Percentiles rank a stretch among this genome's conserved stretches.
phyloP scores from a whole-genome alignment of 2,797 vertebrate genomes.

The Channa striata region DNA sequence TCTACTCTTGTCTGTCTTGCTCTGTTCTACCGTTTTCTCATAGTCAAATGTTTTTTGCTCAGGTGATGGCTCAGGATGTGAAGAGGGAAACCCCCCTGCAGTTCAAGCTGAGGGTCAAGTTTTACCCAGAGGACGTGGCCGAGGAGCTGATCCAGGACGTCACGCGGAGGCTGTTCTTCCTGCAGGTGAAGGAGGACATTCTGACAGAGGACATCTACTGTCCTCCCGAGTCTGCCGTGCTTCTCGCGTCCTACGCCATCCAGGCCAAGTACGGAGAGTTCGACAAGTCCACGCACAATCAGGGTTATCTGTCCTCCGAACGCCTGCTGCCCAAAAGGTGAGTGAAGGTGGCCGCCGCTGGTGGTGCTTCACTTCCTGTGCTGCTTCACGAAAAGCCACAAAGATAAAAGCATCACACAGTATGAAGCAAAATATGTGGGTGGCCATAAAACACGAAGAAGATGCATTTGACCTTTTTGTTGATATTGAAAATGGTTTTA shows the following conservation, averaged over 20 bases:
- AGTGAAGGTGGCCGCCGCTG: slow-evolving; percentile 27
- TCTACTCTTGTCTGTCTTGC: too few species aligned
- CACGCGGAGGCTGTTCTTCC: slow-evolving; percentile 95
- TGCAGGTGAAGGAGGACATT: slow-evolving; percentile 93
- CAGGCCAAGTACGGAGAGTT: slow-evolving; percentile 95
- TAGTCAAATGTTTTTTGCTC: neutral
- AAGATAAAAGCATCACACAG: too few species aligned
- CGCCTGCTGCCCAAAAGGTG: slow-evolving; percentile 93
- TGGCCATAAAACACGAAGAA: neutral
- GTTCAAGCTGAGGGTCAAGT: slow-evolving; percentile 94
- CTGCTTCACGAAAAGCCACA: too few species aligned
- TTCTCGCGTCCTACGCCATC: slow-evolving; percentile 95
- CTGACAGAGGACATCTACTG: slow-evolving; percentile 93
- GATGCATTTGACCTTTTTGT: neutral
- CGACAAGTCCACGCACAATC: slow-evolving; percentile 81
- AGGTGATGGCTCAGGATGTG: slow-evolving; percentile 94
- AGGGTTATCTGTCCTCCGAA: slow-evolving; percentile 89
- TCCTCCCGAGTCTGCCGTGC: slow-evolving; percentile 94
- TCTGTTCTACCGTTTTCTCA: too few species aligned
- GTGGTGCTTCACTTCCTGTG: too few species aligned
- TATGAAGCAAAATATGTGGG: too few species aligned
- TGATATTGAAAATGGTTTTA: too few species aligned
- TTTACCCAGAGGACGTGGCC: slow-evolving; percentile 93
- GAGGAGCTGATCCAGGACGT: slow-evolving; percentile 98
- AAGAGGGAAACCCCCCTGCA: slow-evolving; percentile 92